These are phyloP conservation scores for Andrena trimmerana DNA, from an alignment of 2,888 invertebrate species.

Conservation along the genomic window DNA sequence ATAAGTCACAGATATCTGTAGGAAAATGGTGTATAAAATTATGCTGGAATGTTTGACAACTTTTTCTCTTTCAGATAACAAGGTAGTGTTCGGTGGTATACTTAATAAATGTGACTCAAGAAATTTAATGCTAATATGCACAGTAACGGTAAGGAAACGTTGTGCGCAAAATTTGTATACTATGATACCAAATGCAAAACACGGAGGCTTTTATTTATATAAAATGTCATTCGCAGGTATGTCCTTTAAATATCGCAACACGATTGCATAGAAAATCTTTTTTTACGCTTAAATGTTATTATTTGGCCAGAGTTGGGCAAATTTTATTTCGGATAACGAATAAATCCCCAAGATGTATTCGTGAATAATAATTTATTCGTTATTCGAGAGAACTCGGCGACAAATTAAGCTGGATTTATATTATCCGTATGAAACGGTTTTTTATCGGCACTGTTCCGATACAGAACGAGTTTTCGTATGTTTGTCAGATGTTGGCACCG, in stretches of 20 bases:
- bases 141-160: constrained; percentile 33
- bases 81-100: constrained; percentile 43
- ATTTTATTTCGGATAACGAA: too few relatives aligned
- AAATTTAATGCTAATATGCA: constrained; percentile 52
- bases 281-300: too few relatives aligned
- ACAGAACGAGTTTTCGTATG: too few relatives aligned
- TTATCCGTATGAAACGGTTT: too few relatives aligned
- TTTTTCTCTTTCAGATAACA: constrained; percentile 39
- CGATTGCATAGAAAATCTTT: background rate
- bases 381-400: too few relatives aligned
- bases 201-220: constrained; percentile 52
- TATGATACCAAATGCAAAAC: constrained; percentile 42
- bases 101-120: constrained; percentile 44
- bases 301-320: too few relatives aligned
- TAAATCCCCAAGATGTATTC: too few relatives aligned
- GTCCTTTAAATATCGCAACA: background rate
- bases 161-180: constrained; percentile 22
- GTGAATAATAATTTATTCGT: too few relatives aligned
- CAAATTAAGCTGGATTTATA: too few relatives aligned
- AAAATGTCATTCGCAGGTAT: constrained; percentile 54
- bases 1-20: background rate
- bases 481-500: too few relatives aligned
- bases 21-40: background rate
- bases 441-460: too few relatives aligned
- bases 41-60: background rate